Conservation (phyloP, 2,113 vertebrate species). For the Leptocoma aspasia region DNA sequence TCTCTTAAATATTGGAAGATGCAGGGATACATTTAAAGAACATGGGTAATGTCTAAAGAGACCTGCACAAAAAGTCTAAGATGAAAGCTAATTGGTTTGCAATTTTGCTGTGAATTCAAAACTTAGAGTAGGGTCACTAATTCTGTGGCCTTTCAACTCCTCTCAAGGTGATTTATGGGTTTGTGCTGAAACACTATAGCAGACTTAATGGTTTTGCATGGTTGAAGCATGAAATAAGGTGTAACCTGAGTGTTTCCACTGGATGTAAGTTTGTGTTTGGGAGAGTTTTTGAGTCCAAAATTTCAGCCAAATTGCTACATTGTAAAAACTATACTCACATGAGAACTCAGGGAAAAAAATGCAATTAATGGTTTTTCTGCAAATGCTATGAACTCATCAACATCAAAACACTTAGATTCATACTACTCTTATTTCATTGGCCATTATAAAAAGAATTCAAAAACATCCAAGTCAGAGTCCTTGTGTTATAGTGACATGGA, state of each 20-base stretch:
- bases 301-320: neutral
- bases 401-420: neutral
- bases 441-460: neutral
- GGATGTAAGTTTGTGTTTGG: neutral
- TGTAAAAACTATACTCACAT: neutral
- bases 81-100: constrained; percentile 4
- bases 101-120: neutral
- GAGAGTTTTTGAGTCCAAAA: neutral
- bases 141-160: neutral
- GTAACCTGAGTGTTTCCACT: neutral
- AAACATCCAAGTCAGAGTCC: neutral
- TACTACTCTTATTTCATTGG: neutral
- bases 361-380: neutral
- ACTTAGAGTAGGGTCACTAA: constrained; percentile 30
- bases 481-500: neutral
- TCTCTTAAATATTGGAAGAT: neutral
- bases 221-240: constrained; percentile 48
- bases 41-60: neutral
- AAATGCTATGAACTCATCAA: neutral
- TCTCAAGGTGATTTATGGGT: constrained; percentile 28
- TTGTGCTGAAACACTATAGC: constrained; percentile 20
- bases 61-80: neutral
- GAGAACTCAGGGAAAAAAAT: neutral
- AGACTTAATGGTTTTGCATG: constrained; percentile 42
- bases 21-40: neutral